These are phyloP conservation scores for Orientallactaga bullata DNA, from an alignment of 2,113 vertebrate genomes.

Conservation along the genomic window DNA sequence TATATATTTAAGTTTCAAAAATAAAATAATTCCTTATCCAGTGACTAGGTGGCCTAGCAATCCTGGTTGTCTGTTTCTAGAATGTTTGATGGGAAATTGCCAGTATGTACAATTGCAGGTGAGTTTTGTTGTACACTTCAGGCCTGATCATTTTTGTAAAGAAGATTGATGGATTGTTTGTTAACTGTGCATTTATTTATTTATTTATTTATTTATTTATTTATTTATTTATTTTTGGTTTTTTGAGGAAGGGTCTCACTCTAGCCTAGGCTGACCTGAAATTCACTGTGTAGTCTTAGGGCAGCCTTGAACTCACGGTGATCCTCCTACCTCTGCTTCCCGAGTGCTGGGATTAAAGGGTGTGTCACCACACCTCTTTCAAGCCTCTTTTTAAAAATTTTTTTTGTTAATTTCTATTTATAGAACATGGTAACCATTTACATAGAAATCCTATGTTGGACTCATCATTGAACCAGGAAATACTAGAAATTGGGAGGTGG, in stretches of 20 bases:
- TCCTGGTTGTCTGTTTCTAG: conserved; percentile 94
- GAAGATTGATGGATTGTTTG: neutral
- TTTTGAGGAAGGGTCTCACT: neutral
- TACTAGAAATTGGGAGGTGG: conserved; percentile 26
- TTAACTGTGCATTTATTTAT: neutral
- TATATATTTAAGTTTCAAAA: neutral
- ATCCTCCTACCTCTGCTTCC: too few species aligned
- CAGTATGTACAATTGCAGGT: conserved; percentile 98
- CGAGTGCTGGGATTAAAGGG: too few species aligned
- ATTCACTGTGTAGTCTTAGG: too few species aligned
- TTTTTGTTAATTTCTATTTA: conserved; percentile 16
- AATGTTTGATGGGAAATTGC: conserved; percentile 96
- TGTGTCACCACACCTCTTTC: too few species aligned
- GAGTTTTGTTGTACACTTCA: conserved; percentile 64
- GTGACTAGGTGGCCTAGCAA: conserved; percentile 94
- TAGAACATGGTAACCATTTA: conserved; percentile 12
- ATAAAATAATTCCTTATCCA: conserved; percentile 86
- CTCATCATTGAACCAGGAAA: conserved; percentile 27
- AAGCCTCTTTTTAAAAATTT: neutral
- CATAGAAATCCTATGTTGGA: conserved; percentile 19
- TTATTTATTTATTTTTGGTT: too few species aligned
- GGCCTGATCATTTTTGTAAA: neutral
- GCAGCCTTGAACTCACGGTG: too few species aligned
- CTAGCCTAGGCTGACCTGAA: too few species aligned
- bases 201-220: too few species aligned